A percentile compares a stretch with the other conserved stretches of the same genome.
phyloP scores from a whole-genome alignment of 64 coral and sea anemone genomes.

The Pocillopora verrucosa region DNA sequence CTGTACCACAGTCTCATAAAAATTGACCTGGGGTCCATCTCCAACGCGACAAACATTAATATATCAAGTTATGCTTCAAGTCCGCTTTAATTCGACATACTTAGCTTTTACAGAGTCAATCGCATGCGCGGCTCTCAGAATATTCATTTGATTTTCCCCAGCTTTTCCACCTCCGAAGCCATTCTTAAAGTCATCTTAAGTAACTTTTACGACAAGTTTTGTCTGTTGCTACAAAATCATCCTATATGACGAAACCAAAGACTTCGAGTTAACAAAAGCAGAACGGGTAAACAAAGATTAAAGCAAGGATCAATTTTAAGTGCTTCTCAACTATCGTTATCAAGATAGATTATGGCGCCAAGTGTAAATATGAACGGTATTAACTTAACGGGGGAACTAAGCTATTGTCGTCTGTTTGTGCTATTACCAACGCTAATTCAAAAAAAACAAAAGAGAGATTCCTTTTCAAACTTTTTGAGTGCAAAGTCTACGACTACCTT shows the following conservation, averaged over 20 bases:
- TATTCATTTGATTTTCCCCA: not conserved
- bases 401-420: not conserved
- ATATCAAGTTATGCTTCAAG: not conserved
- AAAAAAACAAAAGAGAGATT: not conserved
- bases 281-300: not conserved
- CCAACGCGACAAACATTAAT: not conserved
- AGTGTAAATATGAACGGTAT: not conserved
- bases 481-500: no score
- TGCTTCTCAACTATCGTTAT: not conserved
- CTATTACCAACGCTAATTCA: not conserved
- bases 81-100: not conserved
- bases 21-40: not conserved
- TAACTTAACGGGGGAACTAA: not conserved
- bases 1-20: not conserved
- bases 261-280: not conserved
- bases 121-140: not conserved
- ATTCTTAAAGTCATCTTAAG: not conserved
- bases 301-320: slow-evolving; percentile 15
- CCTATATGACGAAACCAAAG: not conserved
- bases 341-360: not conserved
- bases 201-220: not conserved
- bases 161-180: not conserved
- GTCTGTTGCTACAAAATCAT: not conserved
- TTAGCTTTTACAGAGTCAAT: not conserved
- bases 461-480: no score